Evolutionary conservation across 2,113 vertebrate species (phyloP), one percentile per base, ranked within the genome.

Genomic region (Nerophis ophidion): DNA sequence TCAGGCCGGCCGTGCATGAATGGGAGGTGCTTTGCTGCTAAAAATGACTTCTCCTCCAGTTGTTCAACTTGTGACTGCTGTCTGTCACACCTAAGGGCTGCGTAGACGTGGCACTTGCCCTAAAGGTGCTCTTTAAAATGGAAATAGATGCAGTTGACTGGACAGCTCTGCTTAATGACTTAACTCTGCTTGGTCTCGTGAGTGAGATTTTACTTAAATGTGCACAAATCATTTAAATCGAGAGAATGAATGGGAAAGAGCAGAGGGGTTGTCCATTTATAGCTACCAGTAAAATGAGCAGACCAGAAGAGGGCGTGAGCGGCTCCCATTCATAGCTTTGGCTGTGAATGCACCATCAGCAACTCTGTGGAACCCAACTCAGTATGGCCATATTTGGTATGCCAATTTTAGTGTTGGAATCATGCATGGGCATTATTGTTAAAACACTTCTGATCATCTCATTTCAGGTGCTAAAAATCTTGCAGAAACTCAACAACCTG

Each of bases 401-500:
- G 68, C 62, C 16, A 12, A 53, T 8, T 55, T 17, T 38, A 38
- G 15, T 12, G 15, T 55, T 5, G n/a, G 34, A 16, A 16, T 38
- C 5, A 38, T 38, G n/a, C 9, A 17, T 53, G 7, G n/a, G 4
- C 4, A 8, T 35, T 26, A 33, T 51, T 53, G 49, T 33, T 51
- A 14, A n/a, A 14, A 5, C 1, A 11, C 49, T 16, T 26, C 33
- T 67, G 45, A 63, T 48, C 26, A 4, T 68, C 73, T 54, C 9
- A 80, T 73, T 89, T 6, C 68, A 95, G 94, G 85, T 96, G 74
- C 69, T 92, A 53, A 89, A 91, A 74, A 79, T 75, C 53, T 82
- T 96, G 65, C 87, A 90, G 63, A 84, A 81, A 74, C 88, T 94
- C 17, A 87, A 91, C 71, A 79, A 86, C 68, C 83, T 95, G 79